A percentile compares a stretch with the other conserved stretches of the same genome.
phyloP scores from a whole-genome alignment of 2,888 invertebrate genomes.

The Meteorus colon region DNA sequence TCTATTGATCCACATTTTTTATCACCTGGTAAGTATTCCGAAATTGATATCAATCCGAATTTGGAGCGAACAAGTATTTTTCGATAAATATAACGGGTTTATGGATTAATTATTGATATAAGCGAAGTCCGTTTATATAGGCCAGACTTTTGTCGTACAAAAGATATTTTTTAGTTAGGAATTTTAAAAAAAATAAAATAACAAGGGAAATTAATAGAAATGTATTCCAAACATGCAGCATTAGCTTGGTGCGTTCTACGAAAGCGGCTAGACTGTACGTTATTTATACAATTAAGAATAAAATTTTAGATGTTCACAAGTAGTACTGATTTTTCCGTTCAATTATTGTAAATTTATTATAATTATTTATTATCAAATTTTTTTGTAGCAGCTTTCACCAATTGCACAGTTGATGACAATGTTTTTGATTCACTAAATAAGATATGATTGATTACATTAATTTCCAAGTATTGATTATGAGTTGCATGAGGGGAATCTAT shows the following conservation, averaged over 20 bases:
- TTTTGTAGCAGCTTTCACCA: slow-evolving; percentile 44
- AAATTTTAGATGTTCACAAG: slow-evolving; percentile 33
- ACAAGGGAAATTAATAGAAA: slow-evolving; percentile 32
- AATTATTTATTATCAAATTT: slow-evolving; percentile 49
- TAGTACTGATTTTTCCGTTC: slow-evolving; percentile 21
- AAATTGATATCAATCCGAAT: too few relatives aligned
- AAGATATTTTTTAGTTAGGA: slow-evolving; percentile 38
- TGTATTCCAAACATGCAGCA: slow-evolving; percentile 77
- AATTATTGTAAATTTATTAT: slow-evolving; percentile 35
- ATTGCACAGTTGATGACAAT: slow-evolving; percentile 33
- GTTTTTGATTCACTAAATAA: not conserved
- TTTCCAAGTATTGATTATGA: slow-evolving; percentile 21
- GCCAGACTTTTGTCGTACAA: not conserved
- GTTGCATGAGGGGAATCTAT: slow-evolving; percentile 27
- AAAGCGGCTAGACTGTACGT: slow-evolving; percentile 93
- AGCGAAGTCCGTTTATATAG: not conserved
- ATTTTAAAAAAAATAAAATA: slow-evolving; percentile 1
- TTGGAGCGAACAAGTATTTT: too few relatives aligned
- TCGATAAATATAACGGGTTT: not conserved
- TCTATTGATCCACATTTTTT: slow-evolving; percentile 78
- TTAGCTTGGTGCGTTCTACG: slow-evolving; percentile 95
- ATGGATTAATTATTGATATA: not conserved
- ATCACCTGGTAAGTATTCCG: slow-evolving; percentile 76
- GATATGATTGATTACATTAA: slow-evolving; percentile 4
- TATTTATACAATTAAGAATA: slow-evolving; percentile 42